phyloP scores from a whole-genome alignment of 2,113 vertebrate species.

The Tragelaphus buxtoni region DNA sequence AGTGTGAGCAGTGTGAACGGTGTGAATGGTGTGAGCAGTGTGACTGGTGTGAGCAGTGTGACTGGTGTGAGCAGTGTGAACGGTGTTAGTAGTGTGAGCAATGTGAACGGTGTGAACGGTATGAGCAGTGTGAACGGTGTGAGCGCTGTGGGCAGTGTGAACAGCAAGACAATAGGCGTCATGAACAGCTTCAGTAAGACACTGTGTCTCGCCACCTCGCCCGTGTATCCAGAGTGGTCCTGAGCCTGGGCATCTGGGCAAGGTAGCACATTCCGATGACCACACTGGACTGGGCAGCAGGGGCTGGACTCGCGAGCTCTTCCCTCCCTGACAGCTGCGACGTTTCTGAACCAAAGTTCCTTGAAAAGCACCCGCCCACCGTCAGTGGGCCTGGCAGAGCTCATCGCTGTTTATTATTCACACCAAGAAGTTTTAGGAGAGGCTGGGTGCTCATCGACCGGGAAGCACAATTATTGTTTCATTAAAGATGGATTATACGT shows the following conservation, averaged over 20 bases:
- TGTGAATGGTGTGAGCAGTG: fast-evolving
- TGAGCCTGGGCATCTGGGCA: fast-evolving
- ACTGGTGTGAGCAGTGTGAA: fast-evolving
- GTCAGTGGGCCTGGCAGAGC: neutral
- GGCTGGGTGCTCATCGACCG: neutral
- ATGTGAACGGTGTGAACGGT: fast-evolving
- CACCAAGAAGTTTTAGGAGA: neutral
- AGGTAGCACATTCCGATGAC: fast-evolving
- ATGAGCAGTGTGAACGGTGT: too few relatives aligned
- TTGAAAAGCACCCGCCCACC: neutral
- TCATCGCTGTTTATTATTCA: conserved; percentile 50
- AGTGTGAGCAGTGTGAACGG: fast-evolving
- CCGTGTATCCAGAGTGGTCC: fast-evolving
- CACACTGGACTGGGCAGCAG: fast-evolving
- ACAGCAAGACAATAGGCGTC: fast-evolving
- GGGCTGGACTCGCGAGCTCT: fast-evolving
- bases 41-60: fast-evolving
- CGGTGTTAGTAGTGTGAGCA: fast-evolving
- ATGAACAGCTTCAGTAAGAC: fast-evolving
- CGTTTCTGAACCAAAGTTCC: neutral
- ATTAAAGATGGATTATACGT: conserved; percentile 77
- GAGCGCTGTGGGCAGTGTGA: fast-evolving
- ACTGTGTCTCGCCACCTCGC: fast-evolving
- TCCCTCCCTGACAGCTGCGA: fast-evolving
- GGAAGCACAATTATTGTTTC: conserved; percentile 75